phyloP scores from a whole-genome alignment of 2,797 vertebrate species.

The Epinephelus coioides region DNA sequence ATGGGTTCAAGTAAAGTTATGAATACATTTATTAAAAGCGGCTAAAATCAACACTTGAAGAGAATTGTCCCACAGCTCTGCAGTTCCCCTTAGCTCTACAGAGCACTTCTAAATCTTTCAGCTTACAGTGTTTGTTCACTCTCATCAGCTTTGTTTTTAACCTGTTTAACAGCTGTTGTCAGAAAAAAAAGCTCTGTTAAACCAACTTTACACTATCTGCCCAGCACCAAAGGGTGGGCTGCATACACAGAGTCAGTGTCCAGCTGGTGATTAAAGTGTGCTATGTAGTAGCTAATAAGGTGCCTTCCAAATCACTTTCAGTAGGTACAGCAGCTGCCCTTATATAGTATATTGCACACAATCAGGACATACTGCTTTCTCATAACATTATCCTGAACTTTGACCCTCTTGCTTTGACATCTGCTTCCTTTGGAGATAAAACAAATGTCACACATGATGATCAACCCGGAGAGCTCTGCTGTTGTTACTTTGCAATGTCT shows the following conservation, averaged over 20 bases:
- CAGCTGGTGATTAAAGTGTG: neutral
- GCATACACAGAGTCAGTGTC: neutral
- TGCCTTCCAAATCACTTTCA: no score
- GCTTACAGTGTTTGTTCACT: neutral
- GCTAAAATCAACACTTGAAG: neutral
- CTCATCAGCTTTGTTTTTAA: neutral
- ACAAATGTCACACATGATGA: no score
- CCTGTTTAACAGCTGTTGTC: neutral
- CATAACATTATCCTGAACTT: no score
- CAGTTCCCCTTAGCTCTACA: neutral
- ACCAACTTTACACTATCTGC: neutral
- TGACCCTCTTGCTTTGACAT: no score
- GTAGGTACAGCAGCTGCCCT: no score
- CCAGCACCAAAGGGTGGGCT: neutral
- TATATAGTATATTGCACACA: no score
- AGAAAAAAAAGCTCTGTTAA: no score
- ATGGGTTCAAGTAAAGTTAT: conserved; percentile 18
- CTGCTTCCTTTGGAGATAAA: no score
- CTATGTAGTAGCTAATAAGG: neutral
- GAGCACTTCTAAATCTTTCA: no score
- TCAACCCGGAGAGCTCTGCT: no score
- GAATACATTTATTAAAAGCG: conserved; percentile 17
- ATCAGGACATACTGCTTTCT: no score
- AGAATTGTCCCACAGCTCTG: neutral
- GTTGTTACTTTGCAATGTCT: no score